Evolutionary conservation across 2,888 invertebrate genomes (phyloP), one percentile per base, ranked within the genome.

Genomic region (Trisateles emortualis): DNA sequence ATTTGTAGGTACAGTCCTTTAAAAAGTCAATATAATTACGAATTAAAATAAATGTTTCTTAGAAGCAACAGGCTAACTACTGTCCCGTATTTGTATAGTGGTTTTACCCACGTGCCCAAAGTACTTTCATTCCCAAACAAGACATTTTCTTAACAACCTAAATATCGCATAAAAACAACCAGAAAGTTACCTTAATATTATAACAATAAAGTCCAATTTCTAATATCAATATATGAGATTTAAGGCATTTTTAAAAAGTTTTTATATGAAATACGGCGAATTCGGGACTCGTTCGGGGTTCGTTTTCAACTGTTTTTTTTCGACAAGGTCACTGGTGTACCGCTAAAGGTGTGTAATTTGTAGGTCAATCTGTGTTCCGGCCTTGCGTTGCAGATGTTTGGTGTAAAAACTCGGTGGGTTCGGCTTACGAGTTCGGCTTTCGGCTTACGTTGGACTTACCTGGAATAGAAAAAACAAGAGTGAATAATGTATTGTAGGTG

Each of bases 61-160:
- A 22, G 22, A 22, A 22, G 22, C 22, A 22, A 22, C 22, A 22
- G 26, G 1, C 8, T 26, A 17, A 39, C 55, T 68, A 51, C 72
- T 68, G 56, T 0, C 24, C 1, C 3, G 0, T 43, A 38, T 33
- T 33, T 62, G 22, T 47, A 3, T 45, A 9, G 13, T 46, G 46
- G 10, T 26, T 49, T 55, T 63, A 63, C 55, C 74, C 87, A 81
- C 86, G 87, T 86, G 86, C 85, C 79, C 42, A 47, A 69, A 69
- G 72, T 73, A 74, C 78, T 78, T 73, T 66, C 61, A 59, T 63
- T 58, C 59, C 52, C 9, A 49, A 56, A 52, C 51, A 52, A 57
- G 49, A 54, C 55, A 46, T 49, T 53, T 62, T 59, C 60, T 56
- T 48, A 4, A 50, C 16, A 36, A 43, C 48, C 26, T 49, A 52